Conservation (phyloP, 2,888 invertebrate species). For the Melanostoma mellinum region DNA sequence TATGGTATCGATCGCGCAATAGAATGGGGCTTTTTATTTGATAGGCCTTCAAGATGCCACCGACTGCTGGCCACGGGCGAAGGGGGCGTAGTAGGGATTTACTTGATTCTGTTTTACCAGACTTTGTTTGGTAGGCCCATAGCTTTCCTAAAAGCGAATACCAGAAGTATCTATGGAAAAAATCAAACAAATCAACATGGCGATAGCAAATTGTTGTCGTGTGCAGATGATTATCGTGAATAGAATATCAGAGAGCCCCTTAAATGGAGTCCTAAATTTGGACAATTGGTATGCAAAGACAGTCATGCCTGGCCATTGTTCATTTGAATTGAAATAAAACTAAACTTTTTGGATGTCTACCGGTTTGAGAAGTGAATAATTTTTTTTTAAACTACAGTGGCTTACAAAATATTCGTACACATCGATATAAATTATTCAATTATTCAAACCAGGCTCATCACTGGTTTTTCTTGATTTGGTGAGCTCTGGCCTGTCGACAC, state of each 20-base stretch:
- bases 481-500: neutral
- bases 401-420: conserved; percentile 21
- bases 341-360: conserved; percentile 31
- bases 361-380: conserved; percentile 34
- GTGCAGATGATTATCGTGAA: conserved; percentile 54
- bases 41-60: conserved; percentile 8
- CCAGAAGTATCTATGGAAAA: conserved; percentile 7
- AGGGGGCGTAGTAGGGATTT: neutral
- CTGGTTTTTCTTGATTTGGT: neutral
- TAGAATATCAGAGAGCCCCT: conserved; percentile 43
- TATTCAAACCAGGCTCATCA: neutral
- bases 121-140: neutral
- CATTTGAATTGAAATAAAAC: conserved; percentile 37
- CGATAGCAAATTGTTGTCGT: conserved; percentile 45
- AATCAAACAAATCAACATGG: conserved; percentile 9
- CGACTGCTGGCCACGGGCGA: neutral
- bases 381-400: conserved; percentile 33
- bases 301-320: conserved; percentile 52
- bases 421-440: neutral
- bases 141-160: conserved; percentile 37
- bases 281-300: conserved; percentile 47
- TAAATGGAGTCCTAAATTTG: conserved; percentile 56
- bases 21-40: neutral
- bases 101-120: neutral
- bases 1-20: neutral